Conservation (phyloP, 2,797 vertebrate genomes). For the Peromyscus nudipes region DNA sequence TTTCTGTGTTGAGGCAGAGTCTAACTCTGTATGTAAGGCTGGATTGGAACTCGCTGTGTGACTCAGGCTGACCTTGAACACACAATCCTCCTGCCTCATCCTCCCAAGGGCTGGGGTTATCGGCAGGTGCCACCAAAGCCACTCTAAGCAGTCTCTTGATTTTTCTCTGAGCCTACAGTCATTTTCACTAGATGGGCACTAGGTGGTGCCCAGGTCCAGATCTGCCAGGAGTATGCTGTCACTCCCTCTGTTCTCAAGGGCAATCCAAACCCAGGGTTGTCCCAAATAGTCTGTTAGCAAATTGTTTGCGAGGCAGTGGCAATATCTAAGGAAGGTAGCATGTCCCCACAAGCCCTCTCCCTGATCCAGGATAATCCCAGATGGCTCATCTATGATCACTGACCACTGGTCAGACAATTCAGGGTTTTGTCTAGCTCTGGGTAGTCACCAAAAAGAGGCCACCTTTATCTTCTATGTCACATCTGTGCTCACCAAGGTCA, state of each 20-base stretch:
- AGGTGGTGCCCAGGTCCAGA: background rate
- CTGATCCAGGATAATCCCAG: background rate
- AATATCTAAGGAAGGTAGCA: background rate
- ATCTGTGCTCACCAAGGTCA: background rate
- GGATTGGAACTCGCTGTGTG: background rate
- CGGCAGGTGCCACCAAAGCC: background rate
- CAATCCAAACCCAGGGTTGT: background rate
- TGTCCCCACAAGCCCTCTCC: background rate
- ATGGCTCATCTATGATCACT: background rate
- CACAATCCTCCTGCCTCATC: background rate
- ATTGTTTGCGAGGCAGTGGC: background rate
- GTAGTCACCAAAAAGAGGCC: background rate
- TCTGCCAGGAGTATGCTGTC: background rate
- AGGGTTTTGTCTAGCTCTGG: background rate
- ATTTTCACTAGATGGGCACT: slow-evolving; percentile 2
- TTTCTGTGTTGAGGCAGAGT: background rate
- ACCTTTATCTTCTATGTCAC: background rate
- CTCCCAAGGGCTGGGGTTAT: background rate
- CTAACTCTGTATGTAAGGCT: background rate
- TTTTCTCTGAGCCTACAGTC: background rate
- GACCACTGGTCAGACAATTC: background rate
- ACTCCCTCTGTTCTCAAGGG: background rate
- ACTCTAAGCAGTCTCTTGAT: background rate
- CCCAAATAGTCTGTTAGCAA: background rate
- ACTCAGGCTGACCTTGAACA: background rate